These are phyloP conservation scores for Holacanthus passer DNA, from an alignment of 2,113 vertebrate genomes.

Conservation along the genomic window DNA sequence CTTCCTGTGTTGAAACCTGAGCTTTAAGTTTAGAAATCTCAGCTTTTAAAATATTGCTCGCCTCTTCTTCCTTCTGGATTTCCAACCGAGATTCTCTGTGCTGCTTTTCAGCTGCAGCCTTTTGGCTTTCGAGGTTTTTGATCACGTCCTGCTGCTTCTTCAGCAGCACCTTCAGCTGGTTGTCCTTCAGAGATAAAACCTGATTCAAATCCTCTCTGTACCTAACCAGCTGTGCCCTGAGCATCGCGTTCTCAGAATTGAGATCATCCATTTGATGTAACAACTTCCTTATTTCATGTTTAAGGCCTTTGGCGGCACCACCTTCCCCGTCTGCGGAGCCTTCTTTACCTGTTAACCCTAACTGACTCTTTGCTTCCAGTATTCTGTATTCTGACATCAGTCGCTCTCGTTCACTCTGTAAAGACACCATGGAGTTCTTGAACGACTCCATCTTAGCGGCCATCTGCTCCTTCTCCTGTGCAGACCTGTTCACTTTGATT, in stretches of 20 bases:
- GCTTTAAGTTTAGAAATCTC: conserved; percentile 81
- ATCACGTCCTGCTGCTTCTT: conserved; percentile 89
- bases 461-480: conserved; percentile 83
- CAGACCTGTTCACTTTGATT: conserved; percentile 71
- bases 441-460: conserved; percentile 83
- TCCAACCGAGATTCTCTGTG: conserved; percentile 75
- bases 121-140: conserved; percentile 87
- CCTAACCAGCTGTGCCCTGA: conserved; percentile 89
- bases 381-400: conserved; percentile 83
- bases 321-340: conserved; percentile 73
- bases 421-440: conserved; percentile 86
- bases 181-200: conserved; percentile 91
- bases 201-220: conserved; percentile 92
- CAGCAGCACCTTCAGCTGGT: conserved; percentile 90
- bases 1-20: conserved; percentile 80
- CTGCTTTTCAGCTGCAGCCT: conserved; percentile 79
- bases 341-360: conserved; percentile 74
- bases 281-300: conserved; percentile 85
- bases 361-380: conserved; percentile 80
- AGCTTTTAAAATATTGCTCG: conserved; percentile 59
- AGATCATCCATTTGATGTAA: conserved; percentile 90
- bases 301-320: conserved; percentile 81
- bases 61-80: conserved; percentile 74
- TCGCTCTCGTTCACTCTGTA: conserved; percentile 88
- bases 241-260: conserved; percentile 93